Conservation (phyloP, 2,797 vertebrate genomes). For the Anniella stebbinsi region DNA sequence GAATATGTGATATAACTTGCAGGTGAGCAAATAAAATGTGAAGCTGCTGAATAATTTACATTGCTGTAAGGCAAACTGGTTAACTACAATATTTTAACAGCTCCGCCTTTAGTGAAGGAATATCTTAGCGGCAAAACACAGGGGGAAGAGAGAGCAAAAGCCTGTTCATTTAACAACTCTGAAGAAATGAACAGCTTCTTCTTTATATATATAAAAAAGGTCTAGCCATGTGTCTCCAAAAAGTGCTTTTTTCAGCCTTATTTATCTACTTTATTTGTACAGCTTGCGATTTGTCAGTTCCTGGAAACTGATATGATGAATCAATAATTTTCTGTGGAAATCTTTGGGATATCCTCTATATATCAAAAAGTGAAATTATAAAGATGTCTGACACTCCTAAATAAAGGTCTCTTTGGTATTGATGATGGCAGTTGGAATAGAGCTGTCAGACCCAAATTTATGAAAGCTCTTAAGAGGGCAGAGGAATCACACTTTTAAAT, state of each 20-base stretch:
- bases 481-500: slow-evolving; percentile 63
- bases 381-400: slow-evolving; percentile 56
- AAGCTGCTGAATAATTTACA: slow-evolving; percentile 43
- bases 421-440: slow-evolving; percentile 62
- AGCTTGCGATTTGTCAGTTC: slow-evolving; percentile 40
- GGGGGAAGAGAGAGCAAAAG: neutral
- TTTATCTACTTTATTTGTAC: slow-evolving; percentile 49
- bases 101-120: slow-evolving; percentile 2
- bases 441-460: slow-evolving; percentile 63
- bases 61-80: slow-evolving; percentile 3
- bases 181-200: neutral
- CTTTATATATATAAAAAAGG: neutral
- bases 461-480: slow-evolving; percentile 57
- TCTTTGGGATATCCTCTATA: slow-evolving; percentile 42
- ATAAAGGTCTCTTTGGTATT: slow-evolving; percentile 63
- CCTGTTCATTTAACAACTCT: slow-evolving; percentile 19
- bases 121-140: slow-evolving; percentile 7
- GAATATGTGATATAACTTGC: slow-evolving; percentile 30
- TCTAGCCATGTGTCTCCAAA: slow-evolving; percentile 28
- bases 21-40: slow-evolving; percentile 35
- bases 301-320: slow-evolving; percentile 27
- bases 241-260: neutral
- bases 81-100: slow-evolving; percentile 32
- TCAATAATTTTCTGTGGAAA: slow-evolving; percentile 43
- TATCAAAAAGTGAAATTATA: slow-evolving; percentile 61